Conservation (phyloP, 1,140 invertebrate genomes). For the Pogonomyrmex californicus region DNA sequence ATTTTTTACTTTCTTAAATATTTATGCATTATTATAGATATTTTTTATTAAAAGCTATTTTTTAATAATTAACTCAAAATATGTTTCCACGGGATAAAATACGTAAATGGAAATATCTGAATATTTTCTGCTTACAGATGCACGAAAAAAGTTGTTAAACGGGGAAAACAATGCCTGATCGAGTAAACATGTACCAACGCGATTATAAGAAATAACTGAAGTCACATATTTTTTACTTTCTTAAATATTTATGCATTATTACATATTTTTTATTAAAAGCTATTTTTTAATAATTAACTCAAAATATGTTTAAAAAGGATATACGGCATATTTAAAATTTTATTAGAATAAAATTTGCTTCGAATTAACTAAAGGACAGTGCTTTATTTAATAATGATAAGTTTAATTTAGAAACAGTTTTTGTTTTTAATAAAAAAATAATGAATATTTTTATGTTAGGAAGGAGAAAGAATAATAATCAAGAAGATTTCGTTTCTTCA, state of each 20-base stretch:
- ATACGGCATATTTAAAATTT: background rate
- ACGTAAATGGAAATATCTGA: slow-evolving; percentile 11
- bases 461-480: background rate
- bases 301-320: background rate
- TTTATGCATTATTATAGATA: background rate
- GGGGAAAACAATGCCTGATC: background rate
- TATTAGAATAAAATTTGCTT: background rate
- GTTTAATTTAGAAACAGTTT: background rate
- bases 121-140: slow-evolving; percentile 8
- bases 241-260: background rate
- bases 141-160: background rate
- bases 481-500: background rate
- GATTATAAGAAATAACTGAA: background rate
- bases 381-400: background rate
- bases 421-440: background rate
- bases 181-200: background rate
- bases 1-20: background rate
- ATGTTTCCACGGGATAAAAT: background rate
- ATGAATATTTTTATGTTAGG: background rate
- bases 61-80: background rate
- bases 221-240: background rate
- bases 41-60: background rate
- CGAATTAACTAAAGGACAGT: background rate
- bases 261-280: slow-evolving; percentile 3
- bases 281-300: background rate